phyloP scores from a whole-genome alignment of 1,140 invertebrate species.

The Laodelphax striatellus region DNA sequence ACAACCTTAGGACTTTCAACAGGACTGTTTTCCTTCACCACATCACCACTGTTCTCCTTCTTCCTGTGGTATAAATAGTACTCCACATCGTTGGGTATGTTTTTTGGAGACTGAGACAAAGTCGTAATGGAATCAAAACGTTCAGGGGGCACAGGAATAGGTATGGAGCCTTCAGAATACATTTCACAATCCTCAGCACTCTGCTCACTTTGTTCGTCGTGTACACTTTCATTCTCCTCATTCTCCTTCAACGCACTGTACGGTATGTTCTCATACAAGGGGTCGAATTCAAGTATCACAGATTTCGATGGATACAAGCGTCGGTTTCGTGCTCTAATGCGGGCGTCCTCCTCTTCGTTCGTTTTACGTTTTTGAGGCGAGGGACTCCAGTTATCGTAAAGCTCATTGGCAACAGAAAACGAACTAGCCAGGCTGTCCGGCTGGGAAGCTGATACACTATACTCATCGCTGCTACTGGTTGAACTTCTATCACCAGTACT shows the following conservation, averaged over 20 bases:
- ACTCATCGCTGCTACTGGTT: neutral
- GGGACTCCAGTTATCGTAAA: constrained; percentile 15
- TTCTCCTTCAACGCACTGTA: neutral
- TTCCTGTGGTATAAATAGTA: constrained; percentile 17
- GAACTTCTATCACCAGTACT: neutral
- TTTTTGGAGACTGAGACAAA: neutral
- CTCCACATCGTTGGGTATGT: constrained; percentile 14
- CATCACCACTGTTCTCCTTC: neutral
- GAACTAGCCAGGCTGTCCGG: constrained; percentile 13
- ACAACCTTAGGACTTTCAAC: constrained; percentile 10
- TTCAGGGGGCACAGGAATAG: constrained; percentile 20
- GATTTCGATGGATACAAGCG: constrained; percentile 16
- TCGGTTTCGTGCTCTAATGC: constrained; percentile 8
- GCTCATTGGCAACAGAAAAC: constrained; percentile 13
- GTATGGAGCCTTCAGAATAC: constrained; percentile 1
- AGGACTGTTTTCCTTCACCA: neutral
- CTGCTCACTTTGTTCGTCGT: neutral
- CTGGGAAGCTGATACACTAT: constrained; percentile 5
- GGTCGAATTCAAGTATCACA: constrained; percentile 27
- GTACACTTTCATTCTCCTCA: neutral
- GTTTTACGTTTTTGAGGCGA: neutral
- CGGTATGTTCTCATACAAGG: constrained; percentile 22
- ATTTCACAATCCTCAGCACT: neutral
- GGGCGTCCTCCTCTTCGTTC: neutral
- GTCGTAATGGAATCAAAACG: constrained; percentile 21